Percentiles rank a stretch among this genome's conserved stretches.
These are phyloP conservation scores for Nerophis ophidion DNA, from an alignment of 2,113 vertebrate species.

Conservation along the genomic window DNA sequence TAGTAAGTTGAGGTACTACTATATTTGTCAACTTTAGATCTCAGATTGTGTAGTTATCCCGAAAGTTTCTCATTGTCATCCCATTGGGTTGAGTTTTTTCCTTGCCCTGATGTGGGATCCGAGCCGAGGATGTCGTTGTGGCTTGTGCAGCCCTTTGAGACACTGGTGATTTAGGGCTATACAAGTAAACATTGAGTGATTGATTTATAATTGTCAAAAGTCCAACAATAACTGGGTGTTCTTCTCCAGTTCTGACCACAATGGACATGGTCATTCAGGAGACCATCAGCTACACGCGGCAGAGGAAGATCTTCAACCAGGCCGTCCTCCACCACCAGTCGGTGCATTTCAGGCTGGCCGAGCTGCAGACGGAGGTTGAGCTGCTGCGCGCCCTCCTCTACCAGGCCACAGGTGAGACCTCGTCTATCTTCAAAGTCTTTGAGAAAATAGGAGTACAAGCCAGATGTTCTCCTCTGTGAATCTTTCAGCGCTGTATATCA, in stretches of 20 bases:
- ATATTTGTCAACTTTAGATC: no score
- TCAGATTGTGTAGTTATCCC: no score
- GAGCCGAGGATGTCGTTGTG: no score
- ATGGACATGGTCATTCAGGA: slow-evolving; percentile 77
- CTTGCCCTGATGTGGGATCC: no score
- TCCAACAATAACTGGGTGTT: background rate
- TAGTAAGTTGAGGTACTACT: no score
- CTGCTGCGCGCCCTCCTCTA: slow-evolving; percentile 79
- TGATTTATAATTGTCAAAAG: no score
- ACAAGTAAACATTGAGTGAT: no score
- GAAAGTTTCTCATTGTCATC: no score
- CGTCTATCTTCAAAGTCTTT: background rate
- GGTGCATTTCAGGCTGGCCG: slow-evolving; percentile 79
- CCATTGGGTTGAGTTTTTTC: no score
- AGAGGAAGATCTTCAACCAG: slow-evolving; percentile 73
- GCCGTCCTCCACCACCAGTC: slow-evolving; percentile 78
- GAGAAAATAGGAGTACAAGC: background rate
- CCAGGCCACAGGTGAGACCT: slow-evolving; percentile 65
- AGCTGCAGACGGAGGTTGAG: slow-evolving; percentile 81
- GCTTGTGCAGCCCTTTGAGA: no score
- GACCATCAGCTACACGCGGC: slow-evolving; percentile 75
- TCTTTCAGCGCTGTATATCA: slow-evolving; percentile 72
- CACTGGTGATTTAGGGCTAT: no score
- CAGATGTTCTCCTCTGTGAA: background rate
- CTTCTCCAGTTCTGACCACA: slow-evolving; percentile 58